These are phyloP conservation scores for Myzus persicae DNA, from an alignment of 1,140 invertebrate species.

Conservation along the genomic window DNA sequence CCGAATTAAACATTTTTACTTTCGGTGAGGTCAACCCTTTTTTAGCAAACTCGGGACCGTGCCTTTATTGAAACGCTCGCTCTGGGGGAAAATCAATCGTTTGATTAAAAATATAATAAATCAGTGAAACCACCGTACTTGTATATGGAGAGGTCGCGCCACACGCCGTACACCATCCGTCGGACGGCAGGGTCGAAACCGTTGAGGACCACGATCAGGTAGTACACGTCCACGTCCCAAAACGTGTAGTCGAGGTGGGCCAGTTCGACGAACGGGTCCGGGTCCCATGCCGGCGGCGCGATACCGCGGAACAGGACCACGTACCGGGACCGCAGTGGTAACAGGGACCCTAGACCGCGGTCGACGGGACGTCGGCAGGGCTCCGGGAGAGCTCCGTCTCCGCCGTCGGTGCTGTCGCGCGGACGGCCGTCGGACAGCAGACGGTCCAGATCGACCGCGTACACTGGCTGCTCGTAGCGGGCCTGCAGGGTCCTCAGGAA, in stretches of 20 bases:
- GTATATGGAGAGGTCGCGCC: slow-evolving; percentile 6
- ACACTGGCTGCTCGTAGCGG: neutral
- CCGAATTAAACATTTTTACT: too few species aligned
- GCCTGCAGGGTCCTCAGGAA: neutral
- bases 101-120: neutral
- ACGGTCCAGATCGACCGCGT: neutral
- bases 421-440: neutral
- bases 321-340: neutral
- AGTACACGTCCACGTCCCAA: slow-evolving; percentile 30
- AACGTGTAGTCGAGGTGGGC: neutral
- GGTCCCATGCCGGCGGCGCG: neutral
- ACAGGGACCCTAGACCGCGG: neutral
- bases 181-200: neutral
- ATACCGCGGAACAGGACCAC: neutral
- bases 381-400: neutral
- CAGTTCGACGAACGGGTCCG: neutral
- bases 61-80: neutral
- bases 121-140: neutral
- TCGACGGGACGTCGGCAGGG: neutral
- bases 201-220: neutral
- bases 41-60: too few species aligned
- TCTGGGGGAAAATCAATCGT: neutral
- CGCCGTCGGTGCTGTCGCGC: neutral
- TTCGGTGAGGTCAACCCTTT: too few species aligned
- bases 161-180: neutral